phyloP scores from a whole-genome alignment of 2,797 vertebrate genomes.

The Emydoidea blandingii region DNA sequence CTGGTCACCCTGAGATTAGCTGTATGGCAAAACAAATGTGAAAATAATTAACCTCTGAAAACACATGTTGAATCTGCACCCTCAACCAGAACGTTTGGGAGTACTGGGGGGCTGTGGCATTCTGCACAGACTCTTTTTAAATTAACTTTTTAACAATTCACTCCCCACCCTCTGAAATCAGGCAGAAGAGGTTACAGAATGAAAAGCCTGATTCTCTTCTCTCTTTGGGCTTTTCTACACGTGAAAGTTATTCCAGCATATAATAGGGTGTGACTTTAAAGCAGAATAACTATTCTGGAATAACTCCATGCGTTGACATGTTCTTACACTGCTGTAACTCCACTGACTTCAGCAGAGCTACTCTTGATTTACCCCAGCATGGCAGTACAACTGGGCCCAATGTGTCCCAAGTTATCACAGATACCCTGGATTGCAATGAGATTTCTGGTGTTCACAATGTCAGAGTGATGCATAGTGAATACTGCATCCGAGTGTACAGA shows the following conservation, averaged over 20 bases:
- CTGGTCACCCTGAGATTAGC: background rate
- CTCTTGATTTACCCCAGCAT: background rate
- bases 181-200: background rate
- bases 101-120: background rate
- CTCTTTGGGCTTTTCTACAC: background rate
- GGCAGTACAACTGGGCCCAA: background rate
- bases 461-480: background rate
- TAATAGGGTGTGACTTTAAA: background rate
- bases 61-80: background rate
- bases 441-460: background rate
- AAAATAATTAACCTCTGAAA: background rate
- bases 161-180: background rate
- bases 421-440: background rate
- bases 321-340: background rate
- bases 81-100: background rate
- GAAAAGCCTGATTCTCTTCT: background rate
- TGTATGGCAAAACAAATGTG: background rate
- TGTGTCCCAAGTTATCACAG: background rate
- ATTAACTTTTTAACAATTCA: background rate
- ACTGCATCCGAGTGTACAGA: background rate
- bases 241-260: background rate
- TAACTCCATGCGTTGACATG: background rate
- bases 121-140: background rate
- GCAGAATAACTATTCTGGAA: background rate
- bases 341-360: background rate